Conservation (phyloP, 2,113 vertebrate species). For the Turnix velox region DNA sequence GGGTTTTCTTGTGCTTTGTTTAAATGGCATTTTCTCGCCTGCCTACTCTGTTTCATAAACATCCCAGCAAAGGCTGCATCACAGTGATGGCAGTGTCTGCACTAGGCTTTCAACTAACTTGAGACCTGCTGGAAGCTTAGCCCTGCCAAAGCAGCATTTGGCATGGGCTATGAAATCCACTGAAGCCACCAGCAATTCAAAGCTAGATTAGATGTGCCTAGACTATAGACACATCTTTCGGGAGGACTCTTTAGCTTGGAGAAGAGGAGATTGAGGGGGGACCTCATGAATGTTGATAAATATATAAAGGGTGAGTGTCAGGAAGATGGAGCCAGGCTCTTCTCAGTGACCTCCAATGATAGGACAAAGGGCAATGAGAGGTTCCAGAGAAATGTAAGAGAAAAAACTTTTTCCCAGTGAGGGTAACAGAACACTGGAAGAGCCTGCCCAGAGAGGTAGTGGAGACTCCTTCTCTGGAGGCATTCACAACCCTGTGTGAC, state of each 20-base stretch:
- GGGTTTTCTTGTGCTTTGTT: background rate
- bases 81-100: background rate
- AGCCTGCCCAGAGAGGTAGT: no score
- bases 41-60: background rate
- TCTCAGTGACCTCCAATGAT: no score
- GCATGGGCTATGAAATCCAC: accelerated
- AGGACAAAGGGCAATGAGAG: no score
- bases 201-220: background rate
- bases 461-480: no score
- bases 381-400: no score
- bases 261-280: background rate
- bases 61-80: background rate
- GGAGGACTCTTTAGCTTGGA: background rate
- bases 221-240: background rate
- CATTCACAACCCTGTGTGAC: no score
- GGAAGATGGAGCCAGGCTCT: no score
- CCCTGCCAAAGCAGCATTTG: background rate
- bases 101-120: background rate
- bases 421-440: no score
- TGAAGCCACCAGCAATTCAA: background rate
- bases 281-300: no score
- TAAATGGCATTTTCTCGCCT: background rate
- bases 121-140: background rate
- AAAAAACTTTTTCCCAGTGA: no score
- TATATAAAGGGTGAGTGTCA: no score